phyloP scores from a whole-genome alignment of 2,113 vertebrate genomes.

The Miniopterus natalensis region DNA sequence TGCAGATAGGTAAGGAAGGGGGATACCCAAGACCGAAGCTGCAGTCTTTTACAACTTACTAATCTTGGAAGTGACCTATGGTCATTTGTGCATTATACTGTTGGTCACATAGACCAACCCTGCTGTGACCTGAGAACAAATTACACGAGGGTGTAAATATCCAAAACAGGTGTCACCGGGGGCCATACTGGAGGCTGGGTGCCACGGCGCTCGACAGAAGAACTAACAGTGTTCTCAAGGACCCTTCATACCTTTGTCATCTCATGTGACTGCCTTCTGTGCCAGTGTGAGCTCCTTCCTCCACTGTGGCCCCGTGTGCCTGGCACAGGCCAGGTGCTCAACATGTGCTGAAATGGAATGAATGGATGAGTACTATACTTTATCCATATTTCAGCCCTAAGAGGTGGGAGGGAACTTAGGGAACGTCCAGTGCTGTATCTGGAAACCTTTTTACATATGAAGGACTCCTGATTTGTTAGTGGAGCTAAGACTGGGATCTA shows the following conservation, averaged over 20 bases:
- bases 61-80: neutral
- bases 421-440: neutral
- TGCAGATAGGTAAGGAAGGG: neutral
- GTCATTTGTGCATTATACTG: neutral
- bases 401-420: neutral
- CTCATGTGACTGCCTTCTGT: neutral
- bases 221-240: neutral
- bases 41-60: neutral
- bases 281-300: neutral
- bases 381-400: neutral
- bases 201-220: neutral
- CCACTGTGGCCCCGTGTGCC: neutral
- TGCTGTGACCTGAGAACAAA: neutral
- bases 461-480: neutral
- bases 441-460: neutral
- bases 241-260: neutral
- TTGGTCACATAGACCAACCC: neutral
- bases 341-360: slow-evolving; percentile 3
- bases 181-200: neutral
- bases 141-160: neutral
- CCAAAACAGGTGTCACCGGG: neutral
- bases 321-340: neutral
- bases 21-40: neutral
- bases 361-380: neutral
- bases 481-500: neutral